Base-by-base conservation (phyloP, 2,888 invertebrate genomes). In the Orthosia incerta region DNA sequence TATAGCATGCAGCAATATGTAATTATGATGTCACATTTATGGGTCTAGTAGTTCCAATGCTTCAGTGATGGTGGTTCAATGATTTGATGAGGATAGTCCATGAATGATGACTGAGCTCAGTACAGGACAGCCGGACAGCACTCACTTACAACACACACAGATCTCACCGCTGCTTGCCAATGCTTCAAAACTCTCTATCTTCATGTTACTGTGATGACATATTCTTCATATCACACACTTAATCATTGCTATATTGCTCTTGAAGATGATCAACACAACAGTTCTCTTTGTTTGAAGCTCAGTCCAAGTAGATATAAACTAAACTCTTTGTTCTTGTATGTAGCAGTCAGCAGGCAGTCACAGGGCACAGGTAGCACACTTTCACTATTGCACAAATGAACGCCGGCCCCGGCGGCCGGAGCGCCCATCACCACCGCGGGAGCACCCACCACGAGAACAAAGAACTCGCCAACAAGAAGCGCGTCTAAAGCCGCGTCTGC, bases 311-410 rank as follows among this genome's bases (percentile, higher is more conserved):
- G 26, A 66, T 59, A n/a, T 56, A 23, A 23, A 51, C 39, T 62
- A 73, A 83, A 80, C 83, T 85, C 88, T 90, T 89, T 90, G 89
- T 93, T 89, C 85, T 83, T 79, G 67, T 59, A 74, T 72, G 72
- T 74, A 79, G 57, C 51, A 76, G 70, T 69, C 26, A 71, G 70
- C 65, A 76, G 73, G 69, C 80, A 82, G 82, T 82, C 85, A 85
- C 82, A 83, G 79, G 76, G 80, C 80, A 89, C 74, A 71, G 71
- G 60, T 70, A 74, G 56, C 81, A 87, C 90, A 92, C 90, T 91
- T 90, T 91, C 91, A 92, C 90, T 89, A 79, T 89, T 89, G 82
- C 91, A 90, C 91, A 89, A 89, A 80, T 71, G 77, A 78, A 74
- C 82, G 75, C 71, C 69, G 65, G 64, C 68, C 66, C 66, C 71